Evolutionary conservation across 2,888 invertebrate genomes (phyloP), one percentile per base, ranked within the genome.

Genomic region (Cheilosia soror): DNA sequence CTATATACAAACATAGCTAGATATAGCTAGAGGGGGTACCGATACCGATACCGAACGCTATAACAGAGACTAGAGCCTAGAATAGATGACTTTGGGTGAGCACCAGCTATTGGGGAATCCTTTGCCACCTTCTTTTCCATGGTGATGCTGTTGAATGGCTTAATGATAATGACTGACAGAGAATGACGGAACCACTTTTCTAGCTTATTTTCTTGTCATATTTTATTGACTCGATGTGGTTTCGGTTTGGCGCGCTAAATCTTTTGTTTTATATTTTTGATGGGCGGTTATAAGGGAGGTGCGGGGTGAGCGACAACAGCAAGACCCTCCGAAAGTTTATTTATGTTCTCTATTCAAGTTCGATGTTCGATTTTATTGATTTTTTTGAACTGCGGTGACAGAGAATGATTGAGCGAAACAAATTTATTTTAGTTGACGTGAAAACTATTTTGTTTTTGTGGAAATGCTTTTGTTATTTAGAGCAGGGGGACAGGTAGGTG

Each of bases 91-190:
- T 44, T 29, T 40, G 51, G 47, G 49, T 27, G 49, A 49, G 71
- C 3, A 20, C 20, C 20, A 20, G 42, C 1, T 6, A 9, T 29
- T 9, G 65, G 49, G 66, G 55, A 68, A 57, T 78, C 77, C 68
- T 73, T 31, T 57, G 83, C 72, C 53, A 68, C 57, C 69, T 75
- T 57, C 49, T 40, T 55, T 25, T 42, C 47, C 62, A 31, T 40
- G 68, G 31, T 31, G 78, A 58, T 66, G 65, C 78, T 79, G 84
- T 79, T 84, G 79, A 84, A 79, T 85, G 72, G 77, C 80, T 85
- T 85, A 85, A 85, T 81, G 81, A 81, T 85, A 84, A 79, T 84
- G 84, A 79, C 84, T 81, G 85, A 85, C 85, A 80, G 62, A 63
- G 76, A 81, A 85, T 81, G 85, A 81, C 81, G 66, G 80, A 81